Percentiles rank a stretch among this genome's conserved stretches.
Conservation (phyloP, 2,797 vertebrate species). For the Chaetodon trifasciatus region DNA sequence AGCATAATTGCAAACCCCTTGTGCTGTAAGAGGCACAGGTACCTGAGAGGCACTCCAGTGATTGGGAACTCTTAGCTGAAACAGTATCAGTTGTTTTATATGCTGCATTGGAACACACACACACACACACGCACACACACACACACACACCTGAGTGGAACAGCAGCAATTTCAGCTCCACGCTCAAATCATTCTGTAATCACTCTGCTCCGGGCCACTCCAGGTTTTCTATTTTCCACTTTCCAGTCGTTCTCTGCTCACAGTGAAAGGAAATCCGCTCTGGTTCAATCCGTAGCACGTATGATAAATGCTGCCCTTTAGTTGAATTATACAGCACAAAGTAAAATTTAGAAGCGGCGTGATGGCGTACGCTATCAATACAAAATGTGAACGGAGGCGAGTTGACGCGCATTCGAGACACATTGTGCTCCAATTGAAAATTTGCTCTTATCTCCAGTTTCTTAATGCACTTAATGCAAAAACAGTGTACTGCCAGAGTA, state of each 20-base stretch:
- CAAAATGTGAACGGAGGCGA: constrained; percentile 5
- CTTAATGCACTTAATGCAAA: constrained; percentile 12
- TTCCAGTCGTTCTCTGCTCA: constrained; percentile 32
- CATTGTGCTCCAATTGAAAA: neutral
- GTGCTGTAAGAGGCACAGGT: neutral
- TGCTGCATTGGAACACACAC: constrained; percentile 16
- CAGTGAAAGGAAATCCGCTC: constrained; percentile 33
- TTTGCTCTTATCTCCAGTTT: constrained; percentile 30
- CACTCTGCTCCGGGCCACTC: constrained; percentile 65
- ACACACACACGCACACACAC: constrained; percentile 8
- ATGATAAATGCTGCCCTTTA: constrained; percentile 51
- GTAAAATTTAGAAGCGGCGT: neutral
- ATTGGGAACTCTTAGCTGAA: constrained; percentile 40
- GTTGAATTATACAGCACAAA: constrained; percentile 53
- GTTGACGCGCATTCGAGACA: neutral
- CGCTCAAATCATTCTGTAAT: constrained; percentile 71
- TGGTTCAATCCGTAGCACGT: constrained; percentile 36
- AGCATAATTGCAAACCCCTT: constrained; percentile 12
- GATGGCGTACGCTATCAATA: constrained; percentile 14
- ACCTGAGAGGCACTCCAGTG: constrained; percentile 32
- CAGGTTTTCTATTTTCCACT: constrained; percentile 67
- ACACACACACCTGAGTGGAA: constrained; percentile 23
- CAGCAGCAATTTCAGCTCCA: constrained; percentile 60
- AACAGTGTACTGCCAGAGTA: constrained; percentile 2
- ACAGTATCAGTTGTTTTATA: constrained; percentile 52